Evolutionary conservation across 2,797 vertebrate genomes (phyloP), one percentile per base, ranked within the genome.

Genomic region (Pterois miles): DNA sequence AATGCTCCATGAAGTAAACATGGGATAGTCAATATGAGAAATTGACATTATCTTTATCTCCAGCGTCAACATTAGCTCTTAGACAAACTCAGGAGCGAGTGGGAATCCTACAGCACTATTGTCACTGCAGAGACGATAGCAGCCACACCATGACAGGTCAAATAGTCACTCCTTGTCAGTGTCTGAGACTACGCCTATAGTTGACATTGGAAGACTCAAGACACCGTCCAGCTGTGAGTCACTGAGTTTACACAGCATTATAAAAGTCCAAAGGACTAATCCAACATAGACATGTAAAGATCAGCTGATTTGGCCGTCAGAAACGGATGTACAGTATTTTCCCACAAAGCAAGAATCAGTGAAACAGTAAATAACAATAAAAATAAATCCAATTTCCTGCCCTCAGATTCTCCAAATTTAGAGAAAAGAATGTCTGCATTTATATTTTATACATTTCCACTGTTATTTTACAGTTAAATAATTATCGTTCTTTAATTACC

Each of bases 111-210:
- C 31, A 40, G 57, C 34, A 8, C 60, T 52, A 69, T 53, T 79
- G 54, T 76, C 13, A 14, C 27, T 53, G 70, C 67, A 68, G 56
- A 50, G 54, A 78, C 20, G 20, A 20, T 48, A 88, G 56, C 64
- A 81, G 83, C 77, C 90, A 77, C 88, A 88, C 53, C 71, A 14
- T 88, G 89, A 91, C 83, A 86, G 85, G 77, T 91, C 87, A 94
- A 95, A 94, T 57, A 92, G 70, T 77, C 36, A 22, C 82, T 86
- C 58, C 74, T 73, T 73, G 14, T 83, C 58, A 59, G 52, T 62
- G 72, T 40, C 68, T 54, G 20, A 25, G 92, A 62, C 90, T 74
- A 95, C 94, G 84, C 94, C 93, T 89, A 84, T 6, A 83, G 88
- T 90, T 94, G 86, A 89, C 85, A 89, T 65, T 91, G 71, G 66